Evolutionary conservation across 2,888 invertebrate species (phyloP), one percentile per base, ranked within the genome.

Genomic region (Adelognathus sp.): DNA sequence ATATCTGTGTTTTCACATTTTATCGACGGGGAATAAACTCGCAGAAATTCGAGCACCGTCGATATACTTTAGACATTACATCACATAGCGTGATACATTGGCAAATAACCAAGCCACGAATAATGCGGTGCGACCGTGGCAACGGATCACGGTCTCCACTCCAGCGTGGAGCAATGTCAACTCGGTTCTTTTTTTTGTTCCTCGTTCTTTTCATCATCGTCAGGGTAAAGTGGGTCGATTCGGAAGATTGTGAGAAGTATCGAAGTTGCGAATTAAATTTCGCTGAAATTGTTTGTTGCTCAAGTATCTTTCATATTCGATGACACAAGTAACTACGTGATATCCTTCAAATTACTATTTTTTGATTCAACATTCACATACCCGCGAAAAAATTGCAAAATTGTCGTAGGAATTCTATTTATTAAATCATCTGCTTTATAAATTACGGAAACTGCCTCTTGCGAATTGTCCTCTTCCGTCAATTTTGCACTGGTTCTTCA

Each of bases 61-160:
- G 50, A 50, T 24, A 1, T 24, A 24, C 21, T 11, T 18, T 58
- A 11, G 24, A 54, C 31, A 21, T 7, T 7, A 21, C 24, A 11
- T 27, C 4, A 54, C 31, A 11, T 6, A 9, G 16, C 5, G 31
- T 5, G 24, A 64, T 73, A 18, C 52, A 72, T 72, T 36, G 16
- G 21, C 29, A 41, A 33, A 83, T 64, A 75, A 81, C 76, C 81
- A 80, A 82, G 81, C 24, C 18, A 64, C 39, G 6, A 33, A 64
- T 50, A 18, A 21, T 16, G 33, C 16, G 6, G 16, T 31, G 16
- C 46, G 78, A 79, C 78, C 75, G 66, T 80, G 80, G 50, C 60
- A 27, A 36, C 24, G 31, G 44, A 63, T 11, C 29, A 39, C 69
- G 41, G 74, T 46, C 33, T 21, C 63, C 56, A 71, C 54, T 79